Percentiles rank a stretch among this genome's conserved stretches.
These are phyloP conservation scores for Tubulanus polymorphus DNA, from an alignment of 2,888 invertebrate species.

Conservation along the genomic window DNA sequence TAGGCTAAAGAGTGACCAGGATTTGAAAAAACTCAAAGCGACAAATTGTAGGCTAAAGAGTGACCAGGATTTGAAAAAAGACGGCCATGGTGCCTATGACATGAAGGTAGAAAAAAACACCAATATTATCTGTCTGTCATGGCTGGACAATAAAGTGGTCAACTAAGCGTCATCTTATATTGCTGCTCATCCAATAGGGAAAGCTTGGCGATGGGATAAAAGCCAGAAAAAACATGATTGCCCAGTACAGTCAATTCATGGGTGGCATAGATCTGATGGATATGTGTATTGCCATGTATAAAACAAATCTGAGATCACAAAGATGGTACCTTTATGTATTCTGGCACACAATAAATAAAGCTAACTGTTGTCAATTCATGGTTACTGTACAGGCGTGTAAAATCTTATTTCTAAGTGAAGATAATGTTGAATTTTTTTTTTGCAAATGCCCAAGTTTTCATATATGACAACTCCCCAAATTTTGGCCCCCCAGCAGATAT, in stretches of 20 bases:
- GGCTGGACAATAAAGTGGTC: constrained; percentile 23
- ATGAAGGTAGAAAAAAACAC: constrained; percentile 13
- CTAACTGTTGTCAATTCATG: constrained; percentile 10
- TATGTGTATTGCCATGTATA: too few species aligned
- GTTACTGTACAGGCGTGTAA: constrained; percentile 6
- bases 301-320: not conserved
- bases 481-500: too few species aligned
- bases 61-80: constrained; percentile 19
- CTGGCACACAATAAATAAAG: not conserved
- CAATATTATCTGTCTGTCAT: constrained; percentile 15
- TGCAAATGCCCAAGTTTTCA: too few species aligned
- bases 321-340: constrained; percentile 10
- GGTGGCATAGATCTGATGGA: constrained; percentile 13
- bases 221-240: constrained; percentile 3
- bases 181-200: constrained; percentile 15
- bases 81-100: constrained; percentile 19
- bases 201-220: constrained; percentile 14
- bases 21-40: too few species aligned
- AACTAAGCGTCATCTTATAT: constrained; percentile 17
- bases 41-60: constrained; percentile 14
- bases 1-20: too few species aligned
- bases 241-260: constrained; percentile 10
- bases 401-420: too few species aligned
- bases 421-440: too few species aligned
- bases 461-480: too few species aligned